A percentile compares a stretch with the other conserved stretches of the same genome.
These are phyloP conservation scores for Sphenopsis melanotis DNA, from an alignment of 2,797 vertebrate genomes.

Conservation along the genomic window DNA sequence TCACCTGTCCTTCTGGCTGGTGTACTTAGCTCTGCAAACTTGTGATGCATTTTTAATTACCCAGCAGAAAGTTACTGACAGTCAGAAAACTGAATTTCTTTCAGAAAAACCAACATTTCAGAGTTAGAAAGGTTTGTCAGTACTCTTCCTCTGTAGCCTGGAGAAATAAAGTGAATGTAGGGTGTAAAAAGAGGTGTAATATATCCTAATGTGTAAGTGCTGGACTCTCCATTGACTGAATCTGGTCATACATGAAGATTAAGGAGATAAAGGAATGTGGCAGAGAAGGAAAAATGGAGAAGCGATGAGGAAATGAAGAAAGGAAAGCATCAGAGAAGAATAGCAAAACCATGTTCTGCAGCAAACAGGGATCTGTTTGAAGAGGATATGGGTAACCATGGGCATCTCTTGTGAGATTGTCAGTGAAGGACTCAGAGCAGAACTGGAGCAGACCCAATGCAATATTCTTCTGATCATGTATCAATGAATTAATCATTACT, in stretches of 20 bases:
- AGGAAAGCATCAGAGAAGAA: not conserved
- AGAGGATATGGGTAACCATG: not conserved
- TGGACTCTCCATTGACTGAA: not conserved
- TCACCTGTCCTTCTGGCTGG: not conserved
- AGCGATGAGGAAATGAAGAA: not conserved
- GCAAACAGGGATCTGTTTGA: not conserved
- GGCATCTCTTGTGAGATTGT: not conserved
- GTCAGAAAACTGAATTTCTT: not conserved
- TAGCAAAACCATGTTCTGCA: not conserved
- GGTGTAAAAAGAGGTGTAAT: not conserved
- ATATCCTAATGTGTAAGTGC: not conserved
- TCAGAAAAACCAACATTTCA: not conserved
- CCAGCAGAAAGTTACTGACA: not conserved
- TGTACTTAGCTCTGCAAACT: not conserved
- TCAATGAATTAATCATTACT: constrained; percentile 13
- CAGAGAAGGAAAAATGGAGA: not conserved
- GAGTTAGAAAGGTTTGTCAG: not conserved
- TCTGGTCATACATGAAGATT: not conserved
- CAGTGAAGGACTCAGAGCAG: not conserved
- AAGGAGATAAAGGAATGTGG: not conserved
- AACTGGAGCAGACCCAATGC: not conserved
- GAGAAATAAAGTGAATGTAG: not conserved
- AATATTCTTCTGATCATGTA: not conserved
- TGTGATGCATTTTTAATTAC: not conserved
- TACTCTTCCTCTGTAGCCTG: not conserved